Evolutionary conservation across 2,797 vertebrate species (phyloP), one percentile per base, ranked within the genome.

Genomic region (Arvicola amphibius): DNA sequence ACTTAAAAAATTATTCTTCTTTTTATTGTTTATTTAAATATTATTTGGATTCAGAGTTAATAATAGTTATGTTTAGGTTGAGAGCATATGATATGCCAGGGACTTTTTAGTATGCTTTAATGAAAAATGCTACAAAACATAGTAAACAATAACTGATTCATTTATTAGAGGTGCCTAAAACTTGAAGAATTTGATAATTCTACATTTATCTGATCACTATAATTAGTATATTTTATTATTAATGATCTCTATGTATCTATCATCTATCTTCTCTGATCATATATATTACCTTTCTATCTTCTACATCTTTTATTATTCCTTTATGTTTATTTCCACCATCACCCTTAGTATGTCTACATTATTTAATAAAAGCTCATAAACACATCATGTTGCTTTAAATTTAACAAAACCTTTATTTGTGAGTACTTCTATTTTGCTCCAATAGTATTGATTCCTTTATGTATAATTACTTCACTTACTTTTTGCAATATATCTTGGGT

Each of bases 161-260:
- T 27, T 65, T 37, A 51, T 51, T 37, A 53, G 56, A 92, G 19
- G 5, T 65, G 21, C 1, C 12, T 9, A 21, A 83, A 43, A 5
- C 14, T 56, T 94, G 65, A 81, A 92, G 16, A 94, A 23, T 89
- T 96, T 71, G 83, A 89, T 59, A 94, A 89, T 94, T 93, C 17
- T 83, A 89, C 48, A 21, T 56, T 88, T 43, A 88, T 59, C 10
- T 88, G 25, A 37, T 5, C n/a, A 87, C 0, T 37, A 37, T 87
- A 48, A 71, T 53, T 5, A 51, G 21, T 51, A 4, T 71, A 3
- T 40, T 71, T 71, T 37, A 56, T 37, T 21, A 73, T 32, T 8
- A 69, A 23, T 43, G 21, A 1, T 77, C 2, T 61, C 21, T 76
- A 9, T 53, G 8, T 81, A n/a, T 13, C 29, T 43, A 48, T 67